These are phyloP conservation scores for Muricea muricata DNA, from an alignment of 92 coral and sea anemone genomes.

Conservation along the genomic window DNA sequence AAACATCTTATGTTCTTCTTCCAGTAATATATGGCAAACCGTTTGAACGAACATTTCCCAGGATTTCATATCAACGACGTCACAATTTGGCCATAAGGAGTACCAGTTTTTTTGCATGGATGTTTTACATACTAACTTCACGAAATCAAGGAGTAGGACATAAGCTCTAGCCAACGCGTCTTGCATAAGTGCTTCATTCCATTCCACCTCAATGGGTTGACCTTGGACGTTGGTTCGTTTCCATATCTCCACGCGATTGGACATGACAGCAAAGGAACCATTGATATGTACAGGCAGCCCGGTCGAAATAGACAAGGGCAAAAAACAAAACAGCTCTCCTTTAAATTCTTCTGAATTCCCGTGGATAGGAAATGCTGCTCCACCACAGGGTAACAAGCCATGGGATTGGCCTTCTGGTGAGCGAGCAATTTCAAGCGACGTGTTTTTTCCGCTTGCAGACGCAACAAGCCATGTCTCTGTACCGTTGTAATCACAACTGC, in stretches of 20 bases:
- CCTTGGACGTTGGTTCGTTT: constrained; percentile 61
- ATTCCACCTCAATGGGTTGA: constrained; percentile 74
- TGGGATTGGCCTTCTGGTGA: constrained; percentile 64
- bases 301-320: constrained; percentile 78
- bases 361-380: constrained; percentile 52
- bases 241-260: constrained; percentile 87
- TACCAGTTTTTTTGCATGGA: constrained; percentile 47
- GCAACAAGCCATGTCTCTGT: constrained; percentile 54
- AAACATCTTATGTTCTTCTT: constrained; percentile 46
- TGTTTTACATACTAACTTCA: constrained; percentile 49
- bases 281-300: constrained; percentile 85
- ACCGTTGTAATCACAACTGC: background rate
- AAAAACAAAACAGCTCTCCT: constrained; percentile 82
- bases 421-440: constrained; percentile 64
- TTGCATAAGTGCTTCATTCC: constrained; percentile 78
- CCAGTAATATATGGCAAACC: constrained; percentile 67
- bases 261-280: constrained; percentile 84
- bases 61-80: constrained; percentile 46
- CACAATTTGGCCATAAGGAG: constrained; percentile 76
- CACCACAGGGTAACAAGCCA: constrained; percentile 71
- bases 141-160: constrained; percentile 59
- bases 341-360: background rate
- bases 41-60: constrained; percentile 70
- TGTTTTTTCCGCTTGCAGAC: constrained; percentile 55
- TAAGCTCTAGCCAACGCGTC: constrained; percentile 76